Evolutionary conservation across 1,140 invertebrate species (phyloP).

Genomic region (Ips typographus): DNA sequence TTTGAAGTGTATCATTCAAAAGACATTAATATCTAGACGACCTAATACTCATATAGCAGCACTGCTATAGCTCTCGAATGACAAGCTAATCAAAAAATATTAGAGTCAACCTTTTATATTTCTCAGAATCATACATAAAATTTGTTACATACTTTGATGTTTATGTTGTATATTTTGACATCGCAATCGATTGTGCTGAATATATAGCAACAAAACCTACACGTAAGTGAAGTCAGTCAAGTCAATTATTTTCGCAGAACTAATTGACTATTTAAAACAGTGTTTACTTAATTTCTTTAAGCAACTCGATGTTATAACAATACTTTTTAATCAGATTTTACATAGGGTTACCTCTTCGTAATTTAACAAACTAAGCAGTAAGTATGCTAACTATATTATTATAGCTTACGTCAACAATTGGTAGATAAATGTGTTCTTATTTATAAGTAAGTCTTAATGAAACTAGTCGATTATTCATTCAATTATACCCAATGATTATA

Average conservation of each 20-base stretch:
- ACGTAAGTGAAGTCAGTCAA: neutral
- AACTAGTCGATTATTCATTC: neutral
- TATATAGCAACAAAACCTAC: neutral
- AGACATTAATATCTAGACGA: neutral
- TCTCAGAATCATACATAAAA: conserved; percentile 9
- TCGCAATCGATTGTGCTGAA: conserved; percentile 1
- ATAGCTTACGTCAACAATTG: too few species aligned
- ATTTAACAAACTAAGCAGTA: too few species aligned
- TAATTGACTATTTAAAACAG: neutral
- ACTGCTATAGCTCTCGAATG: conserved; percentile 1
- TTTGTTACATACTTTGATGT: conserved; percentile 8
- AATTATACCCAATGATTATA: neutral
- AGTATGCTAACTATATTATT: too few species aligned
- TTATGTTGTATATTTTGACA: conserved; percentile 2
- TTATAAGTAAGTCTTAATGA: neutral
- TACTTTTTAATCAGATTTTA: too few species aligned
- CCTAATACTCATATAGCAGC: neutral
- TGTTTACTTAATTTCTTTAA: too few species aligned
- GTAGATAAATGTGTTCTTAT: neutral
- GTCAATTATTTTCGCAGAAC: conserved; percentile 7
- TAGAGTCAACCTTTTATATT: conserved; percentile 9
- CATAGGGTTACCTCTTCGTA: too few species aligned
- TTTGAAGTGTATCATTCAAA: neutral
- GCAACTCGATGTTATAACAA: too few species aligned
- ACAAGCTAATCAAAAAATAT: conserved; percentile 9